Base-by-base conservation (phyloP, 2,113 vertebrate species). In the Sander vitreus region DNA sequence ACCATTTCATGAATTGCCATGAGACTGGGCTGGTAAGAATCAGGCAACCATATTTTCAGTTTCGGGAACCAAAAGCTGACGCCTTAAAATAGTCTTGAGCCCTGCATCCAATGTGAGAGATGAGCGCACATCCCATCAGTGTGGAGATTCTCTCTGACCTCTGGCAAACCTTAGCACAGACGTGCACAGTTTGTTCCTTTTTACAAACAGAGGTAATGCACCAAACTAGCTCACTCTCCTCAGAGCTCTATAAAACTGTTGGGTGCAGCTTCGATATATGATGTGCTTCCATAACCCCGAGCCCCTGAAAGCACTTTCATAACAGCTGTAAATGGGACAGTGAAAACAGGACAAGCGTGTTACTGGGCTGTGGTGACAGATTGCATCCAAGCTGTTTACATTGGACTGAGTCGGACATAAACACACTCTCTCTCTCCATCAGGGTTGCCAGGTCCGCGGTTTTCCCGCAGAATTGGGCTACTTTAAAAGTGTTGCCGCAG, bases 371-470 rank as follows among this genome's bases (percentile, higher is more conserved):
- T 36, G 68, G 87, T 88, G 92, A 89, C 84, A 85, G 89, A 89
- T 80, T 80, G 84, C 86, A 78, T 83, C 88, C 76, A 51, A 85
- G 71, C 81, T 88, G 91, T 90, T 92, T 90, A 92, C 83, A 85
- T 18, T 88, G 79, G 67, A 79, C 64, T 45, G 58, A 39, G 83
- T 60, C 78, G 68, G 76, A 85, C 63, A 81, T 91, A 92, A 91
- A 92, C 89, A 88, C 84, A 33, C 64, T 48, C 69, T 36, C 71
- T 53, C 66, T 57, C 60, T 63, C 39, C 39, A 43, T 43, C 39
- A 10, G 39, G 39, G 39, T 43, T 39, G 39, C 39, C 39, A 39
- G 39, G 39, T 39, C 36, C 0, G 36, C 36, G 7, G 36, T 39
- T 9, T 39, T 43, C 9, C 39, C 39, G 2, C 10, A 43, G 10